Percentiles rank a stretch among this genome's conserved stretches.
Evolutionary conservation across 2,113 vertebrate genomes (phyloP).

Genomic region (Passerina amoena): DNA sequence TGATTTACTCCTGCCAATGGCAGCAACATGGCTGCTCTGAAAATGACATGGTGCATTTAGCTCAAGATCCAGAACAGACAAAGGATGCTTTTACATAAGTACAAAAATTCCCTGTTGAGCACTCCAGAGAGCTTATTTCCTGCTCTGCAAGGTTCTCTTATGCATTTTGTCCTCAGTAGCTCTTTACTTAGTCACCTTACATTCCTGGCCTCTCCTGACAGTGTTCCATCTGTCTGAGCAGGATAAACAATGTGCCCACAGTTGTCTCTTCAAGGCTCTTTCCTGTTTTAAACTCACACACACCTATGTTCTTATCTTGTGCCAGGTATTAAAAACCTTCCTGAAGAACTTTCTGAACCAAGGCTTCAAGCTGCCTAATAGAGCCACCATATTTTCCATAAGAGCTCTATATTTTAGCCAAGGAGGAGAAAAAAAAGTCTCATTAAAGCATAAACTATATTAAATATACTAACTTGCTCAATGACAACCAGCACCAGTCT

Average conservation of each 20-base stretch:
- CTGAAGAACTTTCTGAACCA: not conserved
- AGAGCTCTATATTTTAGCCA: not conserved
- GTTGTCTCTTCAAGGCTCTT: not conserved
- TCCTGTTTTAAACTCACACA: not conserved
- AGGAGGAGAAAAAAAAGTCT: not conserved
- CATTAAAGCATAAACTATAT: not conserved
- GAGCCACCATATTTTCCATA: not conserved
- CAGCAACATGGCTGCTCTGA: not conserved
- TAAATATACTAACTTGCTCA: not conserved
- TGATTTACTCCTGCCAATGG: not conserved
- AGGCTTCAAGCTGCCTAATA: not conserved
- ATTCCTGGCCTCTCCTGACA: not conserved
- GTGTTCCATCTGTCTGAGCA: not conserved
- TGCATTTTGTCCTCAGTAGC: not conserved
- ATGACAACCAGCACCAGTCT: not conserved
- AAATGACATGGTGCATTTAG: not conserved
- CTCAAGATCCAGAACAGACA: not conserved
- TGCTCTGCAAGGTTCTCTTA: not conserved
- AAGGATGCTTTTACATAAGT: not conserved
- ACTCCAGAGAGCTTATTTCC: not conserved
- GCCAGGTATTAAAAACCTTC: not conserved
- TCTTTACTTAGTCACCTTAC: not conserved
- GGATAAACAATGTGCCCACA: fast-evolving
- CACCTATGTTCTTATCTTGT: not conserved
- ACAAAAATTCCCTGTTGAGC: not conserved